Evolutionary conservation across 2,113 vertebrate species (phyloP), one percentile per base, ranked within the genome.

Genomic region (Oxyura jamaicensis): DNA sequence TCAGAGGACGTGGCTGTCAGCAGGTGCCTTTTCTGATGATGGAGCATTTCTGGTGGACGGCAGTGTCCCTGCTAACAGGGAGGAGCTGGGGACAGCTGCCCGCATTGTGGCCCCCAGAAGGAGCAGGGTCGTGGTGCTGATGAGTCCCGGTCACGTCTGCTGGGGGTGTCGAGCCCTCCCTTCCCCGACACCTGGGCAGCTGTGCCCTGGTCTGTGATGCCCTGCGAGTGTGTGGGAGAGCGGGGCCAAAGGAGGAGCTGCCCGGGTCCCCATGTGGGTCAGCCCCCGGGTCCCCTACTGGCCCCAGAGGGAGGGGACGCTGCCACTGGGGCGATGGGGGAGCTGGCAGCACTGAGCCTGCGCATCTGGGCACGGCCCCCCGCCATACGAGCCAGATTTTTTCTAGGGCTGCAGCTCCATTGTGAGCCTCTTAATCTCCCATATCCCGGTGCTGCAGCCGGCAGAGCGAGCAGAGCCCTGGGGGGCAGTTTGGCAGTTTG

Each of bases 341-440:
- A 35, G 72, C 48, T 13, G 39, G 50, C 73, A 66, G 63, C 6
- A 8, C 2, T 1, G 14, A 86, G 67, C 59, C 69, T 82, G 41
- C 7, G 6, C 2, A 0, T 39, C 42, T 75, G 23, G 50, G 50
- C 50, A 29, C 26, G 7, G 74, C 8, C 33, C 92, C 87, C 52
- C 3, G 84, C 18, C 62, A 81, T 13, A 10, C 75, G 90, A 83
- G 95, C 14, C 28, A 86, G 62, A 96, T 96, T 96, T 72, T 93
- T 92, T 93, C 75, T 91, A 73, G 83, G 95, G 28, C 87, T 92
- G 87, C 87, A 29, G 90, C 90, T 95, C 95, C 67, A 79, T 94
- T 89, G 93, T 94, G 79, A 94, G 29, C 48, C 81, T 88, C 53
- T 92, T 93, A 90, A 91, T 95, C 96, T 88, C 94, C 25, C 0